Evolutionary conservation across 2,888 invertebrate genomes (phyloP), one percentile per base, ranked within the genome.

Genomic region (Chelonus formosanus): DNA sequence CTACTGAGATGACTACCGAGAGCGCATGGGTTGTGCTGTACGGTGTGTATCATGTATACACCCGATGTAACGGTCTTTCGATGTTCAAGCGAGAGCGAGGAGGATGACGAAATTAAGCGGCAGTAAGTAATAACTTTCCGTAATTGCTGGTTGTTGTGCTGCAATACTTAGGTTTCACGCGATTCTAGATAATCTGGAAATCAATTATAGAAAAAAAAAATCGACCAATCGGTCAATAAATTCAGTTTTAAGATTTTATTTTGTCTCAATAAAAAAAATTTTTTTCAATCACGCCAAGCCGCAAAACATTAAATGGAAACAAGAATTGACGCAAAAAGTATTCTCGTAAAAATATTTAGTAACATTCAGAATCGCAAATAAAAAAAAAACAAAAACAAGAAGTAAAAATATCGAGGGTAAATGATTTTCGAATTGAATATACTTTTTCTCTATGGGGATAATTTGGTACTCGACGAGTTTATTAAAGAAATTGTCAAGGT

Each of bases 51-150:
- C 10, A 20, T 45, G 44, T 60, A 47, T 58, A 48, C 50, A 34
- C 7, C 44, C 8, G 35, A 54, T 60, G 52, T 62, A 62, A 61
- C 50, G 61, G 64, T 63, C 45, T 59, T 34, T 55, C 44, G 56
- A 67, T 62, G 52, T 34, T 52, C 55, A 34, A 43, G 40, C 32
- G 8, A 59, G 52, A 54, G 64, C 56, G 43, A 57, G 57, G 60
- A 50, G 32, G 54, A 70, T 71, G 71, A 66, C 68, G 71, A 68
- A 71, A 71, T 64, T 60, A 52, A 63, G 58, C 60, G 62, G 44
- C 66, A 57, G 70, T 68, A 70, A 71, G 70, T 68, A 71, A 67
- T 70, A 71, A 71, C 67, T 68, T 70, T 70, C 61, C 67, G 68
- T 68, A 71, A 71, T 68, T 70, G 63, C 61, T 48, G 52, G 65